A percentile compares a stretch with the other conserved stretches of the same genome.
These are phyloP conservation scores for Meandrina meandrites DNA, from an alignment of 92 coral and sea anemone species.

Conservation along the genomic window DNA sequence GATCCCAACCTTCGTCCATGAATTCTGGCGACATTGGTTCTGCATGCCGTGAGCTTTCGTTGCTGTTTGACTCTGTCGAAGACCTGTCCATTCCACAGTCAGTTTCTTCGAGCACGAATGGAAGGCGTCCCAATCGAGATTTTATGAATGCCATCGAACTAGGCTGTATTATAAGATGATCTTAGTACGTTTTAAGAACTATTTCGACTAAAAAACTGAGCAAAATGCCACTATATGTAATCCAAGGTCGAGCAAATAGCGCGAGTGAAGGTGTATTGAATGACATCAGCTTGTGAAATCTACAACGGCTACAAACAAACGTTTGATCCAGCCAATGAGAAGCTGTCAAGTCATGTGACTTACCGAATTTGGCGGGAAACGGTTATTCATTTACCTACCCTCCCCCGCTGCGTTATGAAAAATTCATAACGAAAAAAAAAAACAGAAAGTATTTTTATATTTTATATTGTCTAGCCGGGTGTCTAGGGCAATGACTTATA, in stretches of 20 bases:
- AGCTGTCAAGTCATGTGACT: slow-evolving; percentile 29
- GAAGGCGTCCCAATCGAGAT: slow-evolving; percentile 42
- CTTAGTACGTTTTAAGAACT: slow-evolving; percentile 24
- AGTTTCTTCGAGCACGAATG: slow-evolving; percentile 44
- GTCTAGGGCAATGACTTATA: background rate
- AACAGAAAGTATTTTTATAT: background rate
- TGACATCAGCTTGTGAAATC: background rate
- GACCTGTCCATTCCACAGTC: slow-evolving; percentile 35
- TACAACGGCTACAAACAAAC: slow-evolving; percentile 35
- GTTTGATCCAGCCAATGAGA: slow-evolving; percentile 40
- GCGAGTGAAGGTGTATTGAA: slow-evolving; percentile 7
- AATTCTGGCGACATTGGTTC: slow-evolving; percentile 51
- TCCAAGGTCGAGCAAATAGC: background rate
- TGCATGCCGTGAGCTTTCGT: slow-evolving; percentile 16
- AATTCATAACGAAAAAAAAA: background rate
- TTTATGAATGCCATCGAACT: slow-evolving; percentile 33
- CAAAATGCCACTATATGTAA: slow-evolving; percentile 28
- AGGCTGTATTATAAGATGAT: background rate
- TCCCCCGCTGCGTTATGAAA: background rate
- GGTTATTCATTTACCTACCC: background rate
- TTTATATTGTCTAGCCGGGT: background rate
- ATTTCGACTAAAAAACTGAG: slow-evolving; percentile 28
- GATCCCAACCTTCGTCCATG: slow-evolving; percentile 81
- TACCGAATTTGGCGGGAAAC: slow-evolving; percentile 42
- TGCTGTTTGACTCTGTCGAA: slow-evolving; percentile 21